A percentile compares a stretch with the other conserved stretches of the same genome.
Conservation (phyloP, 2,113 vertebrate species). For the Cairina moschata region DNA sequence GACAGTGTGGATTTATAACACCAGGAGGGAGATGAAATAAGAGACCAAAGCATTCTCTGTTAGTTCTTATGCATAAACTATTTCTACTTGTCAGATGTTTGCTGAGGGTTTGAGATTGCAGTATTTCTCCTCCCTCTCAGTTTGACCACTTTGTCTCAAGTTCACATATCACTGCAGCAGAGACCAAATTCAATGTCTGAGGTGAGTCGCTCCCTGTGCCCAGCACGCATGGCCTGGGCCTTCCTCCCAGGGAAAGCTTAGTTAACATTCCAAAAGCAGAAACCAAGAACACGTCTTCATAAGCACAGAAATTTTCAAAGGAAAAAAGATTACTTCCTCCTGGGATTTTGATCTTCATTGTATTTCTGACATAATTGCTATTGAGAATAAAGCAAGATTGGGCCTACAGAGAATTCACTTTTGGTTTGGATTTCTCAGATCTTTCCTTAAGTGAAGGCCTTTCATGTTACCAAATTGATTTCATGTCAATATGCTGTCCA, state of each 20-base stretch:
- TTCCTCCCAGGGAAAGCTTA: not conserved
- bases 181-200: not conserved
- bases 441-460: not conserved
- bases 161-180: not conserved
- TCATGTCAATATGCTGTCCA: not conserved
- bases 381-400: not conserved
- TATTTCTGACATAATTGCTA: not conserved
- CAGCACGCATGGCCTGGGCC: not conserved
- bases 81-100: conserved; percentile 47
- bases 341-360: conserved; percentile 11
- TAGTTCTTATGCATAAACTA: conserved; percentile 55
- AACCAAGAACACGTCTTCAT: not conserved
- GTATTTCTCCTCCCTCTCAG: not conserved
- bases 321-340: not conserved
- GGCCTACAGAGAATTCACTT: not conserved
- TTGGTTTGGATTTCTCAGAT: not conserved
- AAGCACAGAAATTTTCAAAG: not conserved
- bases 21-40: conserved; percentile 44
- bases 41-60: not conserved
- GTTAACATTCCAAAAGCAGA: conserved; percentile 24
- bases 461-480: conserved; percentile 20
- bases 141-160: not conserved
- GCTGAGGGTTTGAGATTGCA: conserved; percentile 3
- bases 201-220: not conserved
- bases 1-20: conserved; percentile 40